Conservation (phyloP, 2,888 invertebrate species). For the Chironomus tentans region DNA sequence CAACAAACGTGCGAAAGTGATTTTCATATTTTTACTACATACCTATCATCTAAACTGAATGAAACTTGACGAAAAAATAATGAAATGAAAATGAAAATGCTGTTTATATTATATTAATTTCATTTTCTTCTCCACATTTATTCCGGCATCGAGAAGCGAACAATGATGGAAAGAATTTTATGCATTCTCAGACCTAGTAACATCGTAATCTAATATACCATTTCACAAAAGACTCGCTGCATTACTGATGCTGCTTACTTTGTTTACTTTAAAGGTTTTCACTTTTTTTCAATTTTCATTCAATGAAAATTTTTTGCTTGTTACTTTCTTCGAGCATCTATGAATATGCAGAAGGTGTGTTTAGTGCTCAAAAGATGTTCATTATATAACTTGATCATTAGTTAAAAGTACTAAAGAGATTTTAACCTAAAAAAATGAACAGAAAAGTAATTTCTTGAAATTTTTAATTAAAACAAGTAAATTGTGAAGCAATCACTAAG, state of each 20-base stretch:
- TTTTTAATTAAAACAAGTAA: no score
- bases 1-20: slow-evolving; percentile 19
- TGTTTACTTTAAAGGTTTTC: background rate
- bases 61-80: background rate
- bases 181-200: slow-evolving; percentile 25
- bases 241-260: background rate
- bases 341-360: background rate
- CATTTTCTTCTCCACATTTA: slow-evolving; percentile 1
- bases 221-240: background rate
- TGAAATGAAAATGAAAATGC: background rate
- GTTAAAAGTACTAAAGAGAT: no score
- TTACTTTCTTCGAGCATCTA: background rate
- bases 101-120: background rate
- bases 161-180: slow-evolving; percentile 19
- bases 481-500: no score
- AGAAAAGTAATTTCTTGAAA: no score
- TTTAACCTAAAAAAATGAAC: no score
- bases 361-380: no score
- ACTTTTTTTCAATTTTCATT: background rate
- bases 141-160: background rate
- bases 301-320: background rate
- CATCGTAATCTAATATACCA: slow-evolving; percentile 24
- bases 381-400: no score
- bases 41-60: background rate
- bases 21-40: background rate